These are phyloP conservation scores for Lacanobia oleracea DNA, from an alignment of 2,888 invertebrate genomes.

Conservation along the genomic window DNA sequence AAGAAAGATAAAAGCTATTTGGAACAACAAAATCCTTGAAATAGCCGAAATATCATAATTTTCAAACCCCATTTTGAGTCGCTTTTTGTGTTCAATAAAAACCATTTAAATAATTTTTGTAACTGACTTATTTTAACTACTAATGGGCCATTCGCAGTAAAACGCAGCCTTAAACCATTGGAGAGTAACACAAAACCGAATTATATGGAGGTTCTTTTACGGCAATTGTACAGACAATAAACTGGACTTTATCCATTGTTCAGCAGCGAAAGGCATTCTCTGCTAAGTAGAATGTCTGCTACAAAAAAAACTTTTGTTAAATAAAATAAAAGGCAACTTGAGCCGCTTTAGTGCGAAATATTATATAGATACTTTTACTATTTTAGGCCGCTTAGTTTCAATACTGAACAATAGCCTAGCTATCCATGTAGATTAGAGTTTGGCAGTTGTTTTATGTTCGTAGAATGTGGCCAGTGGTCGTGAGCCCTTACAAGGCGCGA, in stretches of 20 bases:
- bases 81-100: neutral
- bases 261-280: conserved; percentile 35
- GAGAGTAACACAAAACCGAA: conserved; percentile 15
- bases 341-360: conserved; percentile 10
- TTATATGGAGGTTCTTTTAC: conserved; percentile 28
- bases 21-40: neutral
- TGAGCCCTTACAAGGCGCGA: conserved; percentile 37
- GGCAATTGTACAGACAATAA: conserved; percentile 12
- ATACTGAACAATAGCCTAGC: conserved; percentile 38
- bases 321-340: conserved; percentile 8
- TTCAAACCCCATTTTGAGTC: neutral
- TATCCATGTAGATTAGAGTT: conserved; percentile 21
- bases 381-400: neutral
- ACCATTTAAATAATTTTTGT: neutral
- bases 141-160: conserved; percentile 9
- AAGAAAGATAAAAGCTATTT: conserved; percentile 18
- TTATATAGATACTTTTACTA: conserved; percentile 1
- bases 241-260: conserved; percentile 18
- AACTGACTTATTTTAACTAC: neutral
- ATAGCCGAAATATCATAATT: neutral
- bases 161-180: conserved; percentile 4
- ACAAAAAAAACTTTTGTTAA: conserved; percentile 45
- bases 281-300: conserved; percentile 9
- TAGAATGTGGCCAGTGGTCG: conserved; percentile 12
- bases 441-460: conserved; percentile 25